phyloP scores from a whole-genome alignment of 2,797 vertebrate genomes.

The Caiman crocodilus region DNA sequence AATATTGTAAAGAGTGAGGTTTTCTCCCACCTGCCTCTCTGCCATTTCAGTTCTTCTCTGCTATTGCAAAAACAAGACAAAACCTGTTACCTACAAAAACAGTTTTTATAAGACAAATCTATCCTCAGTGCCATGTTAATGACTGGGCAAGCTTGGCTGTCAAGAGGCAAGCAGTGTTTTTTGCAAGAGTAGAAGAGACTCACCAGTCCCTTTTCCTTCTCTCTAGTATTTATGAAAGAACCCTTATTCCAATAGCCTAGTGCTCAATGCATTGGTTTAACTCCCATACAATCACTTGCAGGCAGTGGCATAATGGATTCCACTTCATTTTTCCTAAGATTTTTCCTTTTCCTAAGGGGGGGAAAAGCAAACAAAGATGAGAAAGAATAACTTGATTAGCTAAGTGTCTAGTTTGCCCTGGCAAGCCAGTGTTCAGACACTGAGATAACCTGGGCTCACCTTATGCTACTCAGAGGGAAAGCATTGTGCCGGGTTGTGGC shows the following conservation, averaged over 20 bases:
- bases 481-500: not conserved
- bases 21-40: not conserved
- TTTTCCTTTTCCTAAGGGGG: not conserved
- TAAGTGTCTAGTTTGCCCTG: not conserved
- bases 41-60: not conserved
- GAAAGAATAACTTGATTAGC: not conserved
- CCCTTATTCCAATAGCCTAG: not conserved
- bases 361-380: not conserved
- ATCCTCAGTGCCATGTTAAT: no score
- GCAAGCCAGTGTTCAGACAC: not conserved
- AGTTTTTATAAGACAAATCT: no score
- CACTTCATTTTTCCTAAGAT: not conserved
- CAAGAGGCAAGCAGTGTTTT: no score
- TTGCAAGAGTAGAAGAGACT: not conserved
- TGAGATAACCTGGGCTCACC: not conserved
- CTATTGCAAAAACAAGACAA: no score
- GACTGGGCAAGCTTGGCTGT: no score
- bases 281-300: not conserved
- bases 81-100: no score
- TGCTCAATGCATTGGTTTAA: not conserved
- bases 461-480: not conserved
- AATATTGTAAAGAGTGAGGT: not conserved
- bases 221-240: not conserved
- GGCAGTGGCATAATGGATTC: not conserved
- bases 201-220: not conserved